Conservation (phyloP, 1,140 invertebrate genomes). For the Drosophila pallidifrons region DNA sequence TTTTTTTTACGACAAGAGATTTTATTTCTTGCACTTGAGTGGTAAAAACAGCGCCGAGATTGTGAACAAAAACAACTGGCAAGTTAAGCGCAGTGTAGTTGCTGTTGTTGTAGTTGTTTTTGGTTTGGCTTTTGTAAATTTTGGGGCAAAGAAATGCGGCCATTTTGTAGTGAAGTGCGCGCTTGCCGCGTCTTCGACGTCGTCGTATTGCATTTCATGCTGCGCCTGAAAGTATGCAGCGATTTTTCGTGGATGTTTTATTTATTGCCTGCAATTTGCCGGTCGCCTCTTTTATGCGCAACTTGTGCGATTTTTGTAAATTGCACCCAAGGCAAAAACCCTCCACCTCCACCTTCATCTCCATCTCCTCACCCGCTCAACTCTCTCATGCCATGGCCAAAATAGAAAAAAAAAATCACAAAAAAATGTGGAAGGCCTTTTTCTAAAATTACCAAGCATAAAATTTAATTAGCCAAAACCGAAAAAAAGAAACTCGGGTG, state of each 20-base stretch:
- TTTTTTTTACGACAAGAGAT: background rate
- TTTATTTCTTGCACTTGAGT: background rate
- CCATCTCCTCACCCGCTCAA: background rate
- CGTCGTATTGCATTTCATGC: slow-evolving; percentile 16
- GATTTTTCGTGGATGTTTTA: slow-evolving; percentile 75
- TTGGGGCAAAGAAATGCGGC: slow-evolving; percentile 33
- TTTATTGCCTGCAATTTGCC: slow-evolving; percentile 75
- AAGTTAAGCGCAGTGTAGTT: slow-evolving; percentile 15
- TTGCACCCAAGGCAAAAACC: slow-evolving; percentile 24
- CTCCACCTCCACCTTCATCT: background rate
- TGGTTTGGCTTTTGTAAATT: slow-evolving; percentile 28
- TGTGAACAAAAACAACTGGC: background rate
- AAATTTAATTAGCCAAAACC: slow-evolving; percentile 83
- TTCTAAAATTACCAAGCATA: slow-evolving; percentile 82
- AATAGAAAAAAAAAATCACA: too few relatives aligned
- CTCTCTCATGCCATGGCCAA: slow-evolving; percentile 2
- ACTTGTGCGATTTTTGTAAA: slow-evolving; percentile 50
- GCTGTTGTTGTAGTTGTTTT: slow-evolving; percentile 5
- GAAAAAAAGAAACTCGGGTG: slow-evolving; percentile 48
- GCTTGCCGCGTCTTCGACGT: background rate
- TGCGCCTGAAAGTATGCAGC: slow-evolving; percentile 65
- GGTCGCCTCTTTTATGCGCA: slow-evolving; percentile 60
- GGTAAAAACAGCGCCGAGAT: background rate
- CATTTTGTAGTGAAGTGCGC: slow-evolving; percentile 33
- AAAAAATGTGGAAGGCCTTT: slow-evolving; percentile 58